Evolutionary conservation across 2,888 invertebrate genomes (phyloP).

Genomic region (Caenorhabditis panamensis): DNA sequence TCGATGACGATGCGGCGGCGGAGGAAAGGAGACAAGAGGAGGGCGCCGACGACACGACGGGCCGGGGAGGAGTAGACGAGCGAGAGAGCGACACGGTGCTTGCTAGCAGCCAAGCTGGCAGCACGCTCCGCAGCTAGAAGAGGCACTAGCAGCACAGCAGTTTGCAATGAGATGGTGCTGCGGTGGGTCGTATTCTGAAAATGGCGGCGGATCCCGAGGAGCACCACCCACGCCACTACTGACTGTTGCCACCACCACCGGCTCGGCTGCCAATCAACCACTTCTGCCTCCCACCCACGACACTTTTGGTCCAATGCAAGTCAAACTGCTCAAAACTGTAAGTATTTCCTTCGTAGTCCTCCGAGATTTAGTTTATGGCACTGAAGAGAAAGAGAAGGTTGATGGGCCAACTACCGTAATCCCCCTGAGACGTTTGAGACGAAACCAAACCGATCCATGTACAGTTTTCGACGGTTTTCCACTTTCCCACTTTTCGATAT

Average conservation of each 20-base stretch:
- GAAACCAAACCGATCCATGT: neutral
- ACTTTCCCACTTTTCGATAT: neutral
- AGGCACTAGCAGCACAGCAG: constrained; percentile 19
- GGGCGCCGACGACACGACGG: constrained; percentile 12
- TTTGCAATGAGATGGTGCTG: constrained; percentile 66
- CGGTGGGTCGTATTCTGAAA: constrained; percentile 66
- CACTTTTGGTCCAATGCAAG: constrained; percentile 74
- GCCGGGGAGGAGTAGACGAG: constrained; percentile 11
- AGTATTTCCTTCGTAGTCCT: constrained; percentile 27
- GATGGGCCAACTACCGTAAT: neutral
- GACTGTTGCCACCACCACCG: constrained; percentile 30
- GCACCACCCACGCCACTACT: constrained; percentile 43
- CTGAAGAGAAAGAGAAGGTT: neutral
- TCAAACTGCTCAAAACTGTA: constrained; percentile 70
- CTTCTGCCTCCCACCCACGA: constrained; percentile 39
- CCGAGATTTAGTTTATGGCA: neutral
- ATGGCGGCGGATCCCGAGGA: constrained; percentile 31
- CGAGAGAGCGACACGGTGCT: constrained; percentile 26
- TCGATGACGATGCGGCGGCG: constrained; percentile 30
- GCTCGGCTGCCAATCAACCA: constrained; percentile 3
- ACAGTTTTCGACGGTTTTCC: too few relatives aligned
- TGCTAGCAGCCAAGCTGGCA: constrained; percentile 18
- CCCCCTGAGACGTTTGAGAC: neutral
- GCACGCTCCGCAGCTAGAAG: constrained; percentile 23
- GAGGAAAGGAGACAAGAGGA: constrained; percentile 11